phyloP scores from a whole-genome alignment of 2,113 vertebrate genomes.

The cat (Felis catus) region DNA sequence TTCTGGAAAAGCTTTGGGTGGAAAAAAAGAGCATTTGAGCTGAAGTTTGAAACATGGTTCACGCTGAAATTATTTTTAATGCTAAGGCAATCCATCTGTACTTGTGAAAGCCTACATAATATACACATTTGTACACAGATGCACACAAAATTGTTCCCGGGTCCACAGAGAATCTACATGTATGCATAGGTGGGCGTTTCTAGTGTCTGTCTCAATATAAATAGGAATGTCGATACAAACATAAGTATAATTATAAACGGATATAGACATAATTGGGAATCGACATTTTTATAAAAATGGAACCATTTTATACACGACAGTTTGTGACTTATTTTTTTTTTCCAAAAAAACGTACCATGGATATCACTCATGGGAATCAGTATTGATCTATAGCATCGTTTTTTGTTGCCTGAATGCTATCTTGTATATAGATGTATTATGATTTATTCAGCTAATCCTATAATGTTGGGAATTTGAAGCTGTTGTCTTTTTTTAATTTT shows the following conservation, averaged over 20 bases:
- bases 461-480: not conserved
- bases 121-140: not conserved
- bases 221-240: not conserved
- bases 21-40: not conserved
- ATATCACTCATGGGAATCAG: not conserved
- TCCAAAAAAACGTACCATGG: not conserved
- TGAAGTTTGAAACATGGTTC: not conserved
- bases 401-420: not conserved
- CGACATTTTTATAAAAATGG: not conserved
- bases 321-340: not conserved
- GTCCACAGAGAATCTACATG: not conserved
- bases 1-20: not conserved
- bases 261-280: not conserved
- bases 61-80: conserved; percentile 31
- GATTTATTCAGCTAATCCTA: not conserved
- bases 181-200: not conserved
- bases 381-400: not conserved
- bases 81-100: not conserved
- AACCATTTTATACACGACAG: not conserved
- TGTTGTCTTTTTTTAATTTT: not conserved
- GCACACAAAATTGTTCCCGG: not conserved
- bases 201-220: not conserved
- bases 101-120: not conserved
- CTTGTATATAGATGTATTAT: not conserved
- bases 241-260: not conserved